Conservation (phyloP, 2,888 invertebrate species). For the Lysandra bellargus region DNA sequence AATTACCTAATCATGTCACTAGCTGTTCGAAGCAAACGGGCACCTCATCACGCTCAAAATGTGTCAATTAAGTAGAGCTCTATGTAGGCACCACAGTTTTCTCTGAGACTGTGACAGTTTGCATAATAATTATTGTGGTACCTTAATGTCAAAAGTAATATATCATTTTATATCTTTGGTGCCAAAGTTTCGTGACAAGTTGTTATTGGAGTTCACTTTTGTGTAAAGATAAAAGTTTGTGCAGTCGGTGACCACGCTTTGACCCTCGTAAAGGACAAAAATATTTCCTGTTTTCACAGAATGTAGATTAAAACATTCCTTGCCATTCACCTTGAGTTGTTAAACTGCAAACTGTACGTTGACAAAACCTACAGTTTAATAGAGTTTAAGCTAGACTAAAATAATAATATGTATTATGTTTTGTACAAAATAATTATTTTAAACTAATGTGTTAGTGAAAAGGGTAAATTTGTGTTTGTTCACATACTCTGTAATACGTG, state of each 20-base stretch:
- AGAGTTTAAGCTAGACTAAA: background rate
- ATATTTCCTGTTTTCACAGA: slow-evolving; percentile 23
- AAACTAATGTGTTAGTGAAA: background rate
- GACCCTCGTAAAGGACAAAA: background rate
- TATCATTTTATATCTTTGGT: too few species aligned
- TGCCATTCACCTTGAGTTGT: slow-evolving; percentile 11
- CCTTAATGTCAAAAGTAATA: too few species aligned
- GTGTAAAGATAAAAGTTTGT: background rate
- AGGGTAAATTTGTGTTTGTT: background rate
- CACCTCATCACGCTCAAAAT: too few species aligned
- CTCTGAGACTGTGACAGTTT: too few species aligned
- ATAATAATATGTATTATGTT: background rate
- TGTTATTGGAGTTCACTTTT: background rate
- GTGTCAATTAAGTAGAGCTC: too few species aligned
- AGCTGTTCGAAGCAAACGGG: too few species aligned
- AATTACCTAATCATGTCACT: too few species aligned
- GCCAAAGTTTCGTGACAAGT: background rate
- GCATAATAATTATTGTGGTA: too few species aligned
- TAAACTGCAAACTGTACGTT: background rate
- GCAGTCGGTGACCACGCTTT: background rate
- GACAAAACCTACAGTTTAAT: background rate
- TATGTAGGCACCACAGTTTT: too few species aligned
- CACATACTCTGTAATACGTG: background rate
- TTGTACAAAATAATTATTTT: background rate
- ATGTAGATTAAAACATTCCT: slow-evolving; percentile 13